phyloP scores from a whole-genome alignment of 2,888 invertebrate genomes.

The Ophion obscuratus region DNA sequence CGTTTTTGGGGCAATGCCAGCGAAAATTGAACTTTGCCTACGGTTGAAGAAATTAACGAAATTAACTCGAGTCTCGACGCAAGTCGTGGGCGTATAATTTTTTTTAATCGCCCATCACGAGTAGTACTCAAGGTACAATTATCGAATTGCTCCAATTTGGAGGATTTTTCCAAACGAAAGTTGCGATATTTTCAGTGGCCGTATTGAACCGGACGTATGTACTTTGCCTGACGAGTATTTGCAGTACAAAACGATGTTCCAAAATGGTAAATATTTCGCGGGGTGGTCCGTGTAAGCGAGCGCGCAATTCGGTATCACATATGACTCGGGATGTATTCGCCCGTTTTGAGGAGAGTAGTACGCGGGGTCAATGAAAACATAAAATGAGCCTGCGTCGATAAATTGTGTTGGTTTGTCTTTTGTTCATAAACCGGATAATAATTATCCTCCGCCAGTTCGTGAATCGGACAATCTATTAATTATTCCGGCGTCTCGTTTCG shows the following conservation, averaged over 20 bases:
- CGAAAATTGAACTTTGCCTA: neutral
- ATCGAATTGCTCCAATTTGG: neutral
- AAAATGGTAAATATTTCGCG: neutral
- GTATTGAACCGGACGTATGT: neutral
- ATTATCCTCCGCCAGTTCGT: constrained; percentile 48
- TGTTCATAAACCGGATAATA: constrained; percentile 60
- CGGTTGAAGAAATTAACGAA: neutral
- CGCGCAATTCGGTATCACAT: neutral
- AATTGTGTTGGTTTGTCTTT: constrained; percentile 49
- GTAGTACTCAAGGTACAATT: neutral
- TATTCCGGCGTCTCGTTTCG: constrained; percentile 60
- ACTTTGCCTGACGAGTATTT: neutral
- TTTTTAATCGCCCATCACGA: neutral
- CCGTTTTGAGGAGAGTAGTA: constrained; percentile 4
- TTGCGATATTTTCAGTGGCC: neutral
- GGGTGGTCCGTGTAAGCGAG: neutral
- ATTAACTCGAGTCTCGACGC: neutral
- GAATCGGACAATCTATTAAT: constrained; percentile 55
- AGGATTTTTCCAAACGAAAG: neutral
- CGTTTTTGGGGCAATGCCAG: neutral
- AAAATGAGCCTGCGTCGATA: constrained; percentile 19
- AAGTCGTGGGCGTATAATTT: neutral
- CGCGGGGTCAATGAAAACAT: constrained; percentile 23
- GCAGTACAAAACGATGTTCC: neutral
- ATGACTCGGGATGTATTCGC: constrained; percentile 5